Evolutionary conservation across 92 coral and sea anemone species (phyloP).

Genomic region (Epizoanthus illoricatus): DNA sequence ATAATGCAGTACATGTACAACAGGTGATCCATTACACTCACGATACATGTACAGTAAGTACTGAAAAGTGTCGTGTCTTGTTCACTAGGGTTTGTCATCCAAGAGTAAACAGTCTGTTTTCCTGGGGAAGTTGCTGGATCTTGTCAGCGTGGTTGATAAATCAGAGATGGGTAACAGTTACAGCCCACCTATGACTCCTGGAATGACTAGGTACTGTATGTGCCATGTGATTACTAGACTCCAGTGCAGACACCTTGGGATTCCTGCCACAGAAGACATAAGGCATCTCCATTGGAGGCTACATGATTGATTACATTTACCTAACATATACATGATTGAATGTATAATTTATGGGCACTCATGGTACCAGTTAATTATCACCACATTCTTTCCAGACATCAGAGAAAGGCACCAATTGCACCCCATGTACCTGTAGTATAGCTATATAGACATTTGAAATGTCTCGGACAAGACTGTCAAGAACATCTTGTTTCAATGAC

Average conservation of each 20-base stretch:
- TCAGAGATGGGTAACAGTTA: conserved; percentile 17
- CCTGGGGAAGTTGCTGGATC: conserved; percentile 77
- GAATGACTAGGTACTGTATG: conserved; percentile 37
- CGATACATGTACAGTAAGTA: background rate
- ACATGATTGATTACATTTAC: background rate
- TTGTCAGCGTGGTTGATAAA: conserved; percentile 67
- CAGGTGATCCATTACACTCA: background rate
- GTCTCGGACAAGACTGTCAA: too few species aligned
- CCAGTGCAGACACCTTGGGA: background rate
- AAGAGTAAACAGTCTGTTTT: conserved; percentile 79
- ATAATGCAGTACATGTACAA: too few species aligned
- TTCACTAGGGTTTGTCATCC: conserved; percentile 67
- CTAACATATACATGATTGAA: too few species aligned
- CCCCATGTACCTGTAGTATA: too few species aligned
- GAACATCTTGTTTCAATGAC: too few species aligned
- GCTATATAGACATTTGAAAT: too few species aligned
- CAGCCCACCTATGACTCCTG: conserved; percentile 44
- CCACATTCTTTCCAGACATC: too few species aligned
- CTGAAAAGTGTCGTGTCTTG: background rate
- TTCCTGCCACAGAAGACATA: too few species aligned
- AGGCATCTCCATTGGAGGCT: too few species aligned
- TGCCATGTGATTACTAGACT: background rate
- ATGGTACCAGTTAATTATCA: too few species aligned
- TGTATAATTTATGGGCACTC: too few species aligned
- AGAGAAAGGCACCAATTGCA: too few species aligned